Base-by-base conservation (phyloP, 2,888 invertebrate species). In the Pomacea canaliculata region DNA sequence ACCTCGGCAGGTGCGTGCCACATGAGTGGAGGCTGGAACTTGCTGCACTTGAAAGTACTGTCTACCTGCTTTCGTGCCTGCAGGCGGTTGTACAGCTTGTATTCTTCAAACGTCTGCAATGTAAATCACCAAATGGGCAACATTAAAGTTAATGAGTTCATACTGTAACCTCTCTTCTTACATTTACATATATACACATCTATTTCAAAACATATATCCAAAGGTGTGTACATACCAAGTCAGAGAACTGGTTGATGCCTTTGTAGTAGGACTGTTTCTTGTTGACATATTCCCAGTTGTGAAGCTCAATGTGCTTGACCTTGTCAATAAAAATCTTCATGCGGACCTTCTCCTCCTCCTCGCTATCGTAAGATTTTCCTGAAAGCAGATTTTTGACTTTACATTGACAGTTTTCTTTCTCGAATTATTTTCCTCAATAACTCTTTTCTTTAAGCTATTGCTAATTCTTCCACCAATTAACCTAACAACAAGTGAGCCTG, bases 171-270 rank as follows among this genome's bases (percentile, higher is more conserved):
- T 19, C 18, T 60, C 16, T 19, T 19, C 60, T 19, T 60, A n/a
- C 18, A 60, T 60, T 5, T 19, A 5, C 16, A 37, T 5, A 37
- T 37, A 37, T 37, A 37, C 37, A 37, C 37, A 5, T 37, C 3
- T 37, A 37, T 37, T 3, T 37, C 37, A 5, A 37, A 3, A 37
- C 37, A 37, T 37, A 37, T 37, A 37, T 37, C 37, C 37, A 37
- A 5, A 3, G 3, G 37, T 37, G 16, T 63, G 27, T 23, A 73
- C 83, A 77, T 76, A 85, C 85, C 83, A 84, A 51, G 72, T 85
- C 85, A 27, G 85, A 69, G 70, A 85, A 85, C 78, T 85, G 83
- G 81, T 85, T 85, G 48, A 85, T 77, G 13, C 83, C 85, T 63
- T 83, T 77, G 70, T 70, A 81, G 77, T 81, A 85, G 19, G 84